Evolutionary conservation across 2,797 vertebrate genomes (phyloP).

Genomic region (Pygocentrus nattereri): DNA sequence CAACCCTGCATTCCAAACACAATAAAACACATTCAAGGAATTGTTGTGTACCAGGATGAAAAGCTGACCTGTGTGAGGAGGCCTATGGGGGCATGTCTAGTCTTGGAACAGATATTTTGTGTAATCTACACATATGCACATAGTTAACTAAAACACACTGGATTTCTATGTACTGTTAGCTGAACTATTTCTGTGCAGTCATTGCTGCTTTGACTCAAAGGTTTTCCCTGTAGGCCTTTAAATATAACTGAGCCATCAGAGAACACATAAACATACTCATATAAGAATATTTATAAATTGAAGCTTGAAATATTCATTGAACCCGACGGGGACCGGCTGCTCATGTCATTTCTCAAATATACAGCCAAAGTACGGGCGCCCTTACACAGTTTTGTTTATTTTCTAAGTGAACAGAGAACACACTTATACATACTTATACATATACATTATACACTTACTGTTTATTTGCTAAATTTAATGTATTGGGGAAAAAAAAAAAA

Average conservation of each 20-base stretch:
- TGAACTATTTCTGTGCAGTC: not conserved
- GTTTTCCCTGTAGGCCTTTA: not conserved
- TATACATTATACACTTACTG: too few relatives aligned
- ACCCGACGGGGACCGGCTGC: too few relatives aligned
- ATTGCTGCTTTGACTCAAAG: slow-evolving; percentile 1
- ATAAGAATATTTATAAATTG: not conserved
- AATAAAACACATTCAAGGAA: slow-evolving; percentile 35
- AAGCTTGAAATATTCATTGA: too few relatives aligned
- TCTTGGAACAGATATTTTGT: not conserved
- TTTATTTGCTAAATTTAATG: too few relatives aligned
- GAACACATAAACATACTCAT: slow-evolving; percentile 2
- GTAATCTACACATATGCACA: not conserved
- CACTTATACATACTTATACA: too few relatives aligned
- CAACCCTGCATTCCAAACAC: slow-evolving; percentile 78
- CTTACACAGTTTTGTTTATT: too few relatives aligned
- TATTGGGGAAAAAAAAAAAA: too few relatives aligned
- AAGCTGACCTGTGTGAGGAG: too few relatives aligned
- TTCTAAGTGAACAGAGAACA: too few relatives aligned
- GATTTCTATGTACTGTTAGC: slow-evolving; percentile 14
- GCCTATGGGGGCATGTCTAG: slow-evolving; percentile 15
- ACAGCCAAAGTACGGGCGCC: too few relatives aligned
- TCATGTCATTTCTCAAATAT: too few relatives aligned
- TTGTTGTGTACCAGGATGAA: slow-evolving; percentile 5
- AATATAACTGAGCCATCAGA: not conserved
- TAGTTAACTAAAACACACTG: not conserved